A percentile compares a stretch with the other conserved stretches of the same genome.
phyloP scores from a whole-genome alignment of 1,140 invertebrate genomes.

The Bombus polaris region DNA sequence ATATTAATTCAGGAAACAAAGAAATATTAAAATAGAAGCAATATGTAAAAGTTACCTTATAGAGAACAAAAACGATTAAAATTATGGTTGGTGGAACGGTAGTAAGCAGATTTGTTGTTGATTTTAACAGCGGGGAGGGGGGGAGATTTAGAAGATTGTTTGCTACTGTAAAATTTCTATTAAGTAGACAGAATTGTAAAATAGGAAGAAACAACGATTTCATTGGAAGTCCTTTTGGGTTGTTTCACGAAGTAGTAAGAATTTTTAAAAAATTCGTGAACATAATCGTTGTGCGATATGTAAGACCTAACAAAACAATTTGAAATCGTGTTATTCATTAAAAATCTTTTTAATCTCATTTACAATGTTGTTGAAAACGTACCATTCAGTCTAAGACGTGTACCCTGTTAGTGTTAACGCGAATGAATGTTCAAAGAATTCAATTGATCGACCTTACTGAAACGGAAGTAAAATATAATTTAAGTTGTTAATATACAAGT shows the following conservation, averaged over 20 bases:
- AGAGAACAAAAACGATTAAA: constrained; percentile 11
- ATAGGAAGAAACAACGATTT: constrained; percentile 32
- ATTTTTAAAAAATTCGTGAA: constrained; percentile 38
- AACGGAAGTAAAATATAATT: constrained; percentile 22
- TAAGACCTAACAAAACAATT: constrained; percentile 34
- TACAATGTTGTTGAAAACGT: neutral
- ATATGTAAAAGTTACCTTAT: constrained; percentile 18
- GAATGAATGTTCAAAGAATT: constrained; percentile 30
- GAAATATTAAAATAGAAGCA: neutral
- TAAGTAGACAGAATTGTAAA: constrained; percentile 4
- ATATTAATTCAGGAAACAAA: neutral
- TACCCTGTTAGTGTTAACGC: constrained; percentile 41
- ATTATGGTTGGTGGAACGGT: neutral
- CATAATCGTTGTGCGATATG: constrained; percentile 49
- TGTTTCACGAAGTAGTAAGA: constrained; percentile 29
- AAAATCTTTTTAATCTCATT: neutral
- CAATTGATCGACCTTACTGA: constrained; percentile 30
- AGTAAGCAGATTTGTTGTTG: neutral
- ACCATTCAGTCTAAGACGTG: constrained; percentile 25
- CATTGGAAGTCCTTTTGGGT: constrained; percentile 4
- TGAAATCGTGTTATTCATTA: neutral
- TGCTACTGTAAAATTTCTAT: neutral
- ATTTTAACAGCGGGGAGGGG: neutral
- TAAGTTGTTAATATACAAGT: neutral
- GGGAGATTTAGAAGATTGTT: neutral